A percentile compares a stretch with the other conserved stretches of the same genome.
Conservation (phyloP, 2,113 vertebrate genomes). For the Rhizomys pruinosus region DNA sequence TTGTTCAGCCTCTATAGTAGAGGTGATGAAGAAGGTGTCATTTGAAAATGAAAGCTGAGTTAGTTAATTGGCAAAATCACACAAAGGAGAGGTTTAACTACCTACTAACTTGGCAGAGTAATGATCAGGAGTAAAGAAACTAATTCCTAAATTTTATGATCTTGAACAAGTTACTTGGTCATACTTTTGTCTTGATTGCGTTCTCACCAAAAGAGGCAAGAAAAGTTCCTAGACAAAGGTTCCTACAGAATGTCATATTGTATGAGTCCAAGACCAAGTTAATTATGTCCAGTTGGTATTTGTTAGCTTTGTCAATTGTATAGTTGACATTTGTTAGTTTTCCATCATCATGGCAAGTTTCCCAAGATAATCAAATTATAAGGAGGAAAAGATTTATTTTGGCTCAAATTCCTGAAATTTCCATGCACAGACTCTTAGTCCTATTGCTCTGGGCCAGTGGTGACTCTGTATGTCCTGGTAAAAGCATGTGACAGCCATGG, state of each 20-base stretch:
- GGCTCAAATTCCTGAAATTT: not conserved
- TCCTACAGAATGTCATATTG: not conserved
- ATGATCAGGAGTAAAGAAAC: not conserved
- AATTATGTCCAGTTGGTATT: not conserved
- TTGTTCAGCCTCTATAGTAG: not conserved
- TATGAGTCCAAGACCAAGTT: not conserved
- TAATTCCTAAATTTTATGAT: not conserved
- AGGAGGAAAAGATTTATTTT: not conserved
- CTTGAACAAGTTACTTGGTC: conserved; percentile 1
- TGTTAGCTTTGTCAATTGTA: no score
- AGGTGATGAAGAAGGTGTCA: not conserved
- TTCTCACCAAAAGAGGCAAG: not conserved
- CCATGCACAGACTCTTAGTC: no score
- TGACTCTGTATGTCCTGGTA: not conserved
- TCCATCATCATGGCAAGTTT: not conserved
- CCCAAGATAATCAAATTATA: not conserved
- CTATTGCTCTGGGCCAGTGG: not conserved
- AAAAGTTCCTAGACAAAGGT: not conserved
- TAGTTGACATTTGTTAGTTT: not conserved
- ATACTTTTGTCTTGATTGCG: not conserved
- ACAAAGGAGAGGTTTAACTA: not conserved
- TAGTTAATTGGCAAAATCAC: not conserved
- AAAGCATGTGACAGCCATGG: not conserved
- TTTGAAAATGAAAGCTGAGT: not conserved
- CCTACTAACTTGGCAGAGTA: not conserved